Base-by-base conservation (phyloP, 2,113 vertebrate species). In the Callopanchax toddi region DNA sequence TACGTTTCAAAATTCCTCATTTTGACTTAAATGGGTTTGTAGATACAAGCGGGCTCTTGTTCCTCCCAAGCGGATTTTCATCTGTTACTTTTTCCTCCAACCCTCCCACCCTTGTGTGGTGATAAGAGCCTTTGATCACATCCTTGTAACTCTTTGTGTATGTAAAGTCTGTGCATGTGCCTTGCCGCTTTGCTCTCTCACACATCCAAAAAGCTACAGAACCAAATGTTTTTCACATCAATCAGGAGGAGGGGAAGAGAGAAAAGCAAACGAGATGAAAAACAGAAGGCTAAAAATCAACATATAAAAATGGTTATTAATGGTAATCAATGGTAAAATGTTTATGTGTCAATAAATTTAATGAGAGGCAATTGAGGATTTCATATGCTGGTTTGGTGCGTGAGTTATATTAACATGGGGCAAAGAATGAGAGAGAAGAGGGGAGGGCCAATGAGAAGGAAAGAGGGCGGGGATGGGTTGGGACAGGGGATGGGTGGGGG, bases 141-240 rank as follows among this genome's bases (percentile, higher is more conserved):
- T 65, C 82, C 72, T 73, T 85, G 83, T 82, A 80, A 63, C 57
- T 78, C 42, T 67, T 44, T 21, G 57, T 65, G 69, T 65, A n/a
- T 67, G 56, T 58, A 44, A 44, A 54, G 73, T 71, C 10, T 50
- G 51, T 69, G 51, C 52, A 43, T n/a, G 57, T 22, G 20, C 11
- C 25, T 48, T 21, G 48, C 84, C 85, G 86, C 83, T 82, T 91
- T 85, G 2, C 26, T 89, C 90, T 91, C 89, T 91, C 92, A 91
- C 92, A 93, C 91, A 92, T 91, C 80, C 90, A 91, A 90, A n/a
- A 77, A 82, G 92, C 92, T 92, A 95, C 91, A 92, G 93, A 90
- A 94, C 91, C 90, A 93, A 95, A 94, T 91, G 91, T 92, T 91
- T 94, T 91, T 91, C 87, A 82, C 46, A 70, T 68, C 48, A 50